Base-by-base conservation (phyloP, 2,888 invertebrate genomes). In the Orchesellides sinensis region DNA sequence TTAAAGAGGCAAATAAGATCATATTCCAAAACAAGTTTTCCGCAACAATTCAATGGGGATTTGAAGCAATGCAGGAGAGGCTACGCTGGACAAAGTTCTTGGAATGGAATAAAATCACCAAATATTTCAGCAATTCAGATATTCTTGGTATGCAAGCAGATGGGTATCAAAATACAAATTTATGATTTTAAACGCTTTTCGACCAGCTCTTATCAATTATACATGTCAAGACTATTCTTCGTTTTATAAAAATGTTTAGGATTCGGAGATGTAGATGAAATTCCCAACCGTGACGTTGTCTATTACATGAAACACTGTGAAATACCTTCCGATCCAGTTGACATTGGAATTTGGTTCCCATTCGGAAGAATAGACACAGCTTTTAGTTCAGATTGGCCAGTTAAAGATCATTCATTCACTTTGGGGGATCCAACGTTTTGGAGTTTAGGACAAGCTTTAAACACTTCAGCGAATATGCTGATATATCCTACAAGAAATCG, bases 181-280 rank as follows among this genome's bases (percentile, higher is more conserved):
- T 21, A 32, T 32, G 32, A 6, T 32, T 32, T 32, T 32, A 32
- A 6, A 32, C 32, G 10, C 10, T 32, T 32, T 6, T 32, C 10
- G 6, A 32, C 10, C 32, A 32, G 32, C 10, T 32, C 10, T 32
- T 5, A 32, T 6, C 10, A 5, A 32, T 32, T 32, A 32, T n/a
- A n/a, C n/a, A n/a, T n/a, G n/a, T n/a, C n/a, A 32, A 32, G 10
- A 32, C 32, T 32, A 32, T 32, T 32, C 32, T 27, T 59, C 10
- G 14, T 25, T 25, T 12, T 35, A 17, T 3, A 32, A 19, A 19
- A n/a, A 29, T 59, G 12, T 73, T 35, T 72, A 72, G 75, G 72
- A 4, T 75, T 82, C 27, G 82, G 82, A n/a, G 75, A 82, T 35
- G 23, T 27, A 0, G 82, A 82, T 69, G 82, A 82, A 69, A 52